Percentiles rank a stretch among this genome's conserved stretches.
These are phyloP conservation scores for Ictalurus furcatus DNA, from an alignment of 2,113 vertebrate genomes.

Conservation along the genomic window DNA sequence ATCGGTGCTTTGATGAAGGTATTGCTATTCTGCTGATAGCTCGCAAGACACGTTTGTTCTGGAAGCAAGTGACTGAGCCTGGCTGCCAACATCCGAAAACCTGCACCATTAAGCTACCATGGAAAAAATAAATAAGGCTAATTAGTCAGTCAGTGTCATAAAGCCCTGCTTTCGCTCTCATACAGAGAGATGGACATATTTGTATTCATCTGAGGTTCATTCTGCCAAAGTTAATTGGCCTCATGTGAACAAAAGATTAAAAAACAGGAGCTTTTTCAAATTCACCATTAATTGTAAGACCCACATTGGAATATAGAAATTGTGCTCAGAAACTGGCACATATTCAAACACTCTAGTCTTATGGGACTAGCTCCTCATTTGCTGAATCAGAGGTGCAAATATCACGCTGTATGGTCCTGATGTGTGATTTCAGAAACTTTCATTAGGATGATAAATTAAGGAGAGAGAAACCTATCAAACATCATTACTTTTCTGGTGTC, in stretches of 20 bases:
- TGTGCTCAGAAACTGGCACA: neutral
- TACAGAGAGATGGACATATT: conserved; percentile 39
- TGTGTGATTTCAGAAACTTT: conserved; percentile 9
- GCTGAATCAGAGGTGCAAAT: conserved; percentile 7
- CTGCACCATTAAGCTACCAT: conserved; percentile 4
- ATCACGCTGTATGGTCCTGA: neutral
- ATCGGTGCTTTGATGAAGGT: neutral
- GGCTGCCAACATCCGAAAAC: conserved; percentile 9
- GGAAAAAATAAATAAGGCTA: neutral
- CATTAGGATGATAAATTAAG: conserved; percentile 2
- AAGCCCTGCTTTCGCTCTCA: conserved; percentile 30
- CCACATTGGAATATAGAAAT: neutral
- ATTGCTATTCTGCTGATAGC: neutral
- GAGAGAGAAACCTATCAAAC: conserved; percentile 18
- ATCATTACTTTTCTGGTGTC: neutral
- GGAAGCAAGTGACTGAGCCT: neutral
- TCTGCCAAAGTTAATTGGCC: conserved; percentile 46
- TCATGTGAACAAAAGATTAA: conserved; percentile 37
- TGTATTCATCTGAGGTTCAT: conserved; percentile 44
- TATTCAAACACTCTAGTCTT: conserved; percentile 19
- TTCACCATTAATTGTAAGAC: conserved; percentile 36
- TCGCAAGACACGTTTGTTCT: conserved; percentile 16
- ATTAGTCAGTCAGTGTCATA: conserved; percentile 51
- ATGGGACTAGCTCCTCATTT: conserved; percentile 9
- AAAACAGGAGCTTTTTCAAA: conserved; percentile 22